Evolutionary conservation across 2,113 vertebrate species (phyloP), one percentile per base, ranked within the genome.

Genomic region (Turdus rufiventris): DNA sequence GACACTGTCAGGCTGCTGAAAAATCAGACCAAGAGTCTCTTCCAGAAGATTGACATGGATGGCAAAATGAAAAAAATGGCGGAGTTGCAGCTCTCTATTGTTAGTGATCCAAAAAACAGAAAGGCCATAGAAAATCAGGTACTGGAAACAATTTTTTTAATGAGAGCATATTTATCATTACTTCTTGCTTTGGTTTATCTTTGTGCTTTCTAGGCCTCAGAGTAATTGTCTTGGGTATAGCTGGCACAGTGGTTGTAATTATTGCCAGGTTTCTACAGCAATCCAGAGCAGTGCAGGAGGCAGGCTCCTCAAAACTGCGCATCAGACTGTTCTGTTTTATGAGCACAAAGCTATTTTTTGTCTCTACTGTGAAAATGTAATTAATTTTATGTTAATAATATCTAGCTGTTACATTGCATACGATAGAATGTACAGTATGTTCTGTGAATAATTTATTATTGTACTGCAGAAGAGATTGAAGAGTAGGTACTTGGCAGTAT

Each of bases 41-140:
- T 99, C 54, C 99, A 99, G 97, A 99, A 99, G 98, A 99, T 99
- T 31, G 99, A 99, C 96, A 99, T 99, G 99, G 99, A 99, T 53
- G 98, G 98, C 92, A 99, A 99, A 97, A 99, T 99, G 99, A 99
- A 98, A 97, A 99, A 99, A 97, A 99, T 99, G 99, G 99, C 99
- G 0, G 99, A 99, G 94, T 89, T 99, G 65, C 99, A 99, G 97
- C 98, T 99, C 58, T 98, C 99, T 1, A 97, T 99, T 54, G 99
- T 99, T 94, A 97, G 95, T 0, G 98, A 99, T 96, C 98, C 99
- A 8, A 99, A 99, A 97, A 99, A 99, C 96, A 98, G 99, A 96
- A 99, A 98, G 83, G 99, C 99, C 86, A 99, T 99, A 42, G 99
- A 99, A 96, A 99, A 99, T 97, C 99, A 99, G 99, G 99, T 99